Evolutionary conservation across 1,140 invertebrate species (phyloP), one percentile per base, ranked within the genome.

Genomic region (Tetraneura akinire): DNA sequence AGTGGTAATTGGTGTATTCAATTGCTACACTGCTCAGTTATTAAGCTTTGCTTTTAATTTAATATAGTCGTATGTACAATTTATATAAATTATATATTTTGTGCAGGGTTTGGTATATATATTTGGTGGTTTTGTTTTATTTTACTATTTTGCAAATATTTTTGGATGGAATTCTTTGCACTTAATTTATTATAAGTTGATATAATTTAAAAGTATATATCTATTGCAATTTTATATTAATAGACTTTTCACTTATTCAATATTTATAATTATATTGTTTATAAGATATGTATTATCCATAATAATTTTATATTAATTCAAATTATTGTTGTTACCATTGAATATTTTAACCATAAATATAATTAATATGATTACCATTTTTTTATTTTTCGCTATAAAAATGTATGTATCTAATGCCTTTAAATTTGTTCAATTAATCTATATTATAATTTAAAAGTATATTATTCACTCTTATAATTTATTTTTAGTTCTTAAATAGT

Each of bases 401-500:
- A 47, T 68, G 11, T 68, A 16, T 47, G 21, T 68, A 45, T 45
- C 21, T 68, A 68, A 68, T 47, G 66, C 66, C 37, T 47, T 47
- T 47, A 68, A 53, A 47, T 45, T 16, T 68, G 37, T 68, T 37
- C 32, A n/a, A 68, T 68, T 68, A 47, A 47, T 47, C 21, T 47
- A 26, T 47, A 45, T 14, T 68, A 26, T 6, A 23, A 68, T 47
- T 47, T 47, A 23, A 26, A 47, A 23, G n/a, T 21, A 66, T 11
- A 10, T 26, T 18, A 70, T 26, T 47, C 6, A 32, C 16, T 51
- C 13, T 80, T n/a, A 62, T 80, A 16, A 47, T 37, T 71, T 51
- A 68, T 60, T 71, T 83, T n/a, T 76, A 93, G 87, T 96, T 96
- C 85, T 86, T 96, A 4, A 96, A 94, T 85, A 94, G 92, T 82